Evolutionary conservation across 1,140 invertebrate genomes (phyloP), one percentile per base, ranked within the genome.

Genomic region (Apis cerana): DNA sequence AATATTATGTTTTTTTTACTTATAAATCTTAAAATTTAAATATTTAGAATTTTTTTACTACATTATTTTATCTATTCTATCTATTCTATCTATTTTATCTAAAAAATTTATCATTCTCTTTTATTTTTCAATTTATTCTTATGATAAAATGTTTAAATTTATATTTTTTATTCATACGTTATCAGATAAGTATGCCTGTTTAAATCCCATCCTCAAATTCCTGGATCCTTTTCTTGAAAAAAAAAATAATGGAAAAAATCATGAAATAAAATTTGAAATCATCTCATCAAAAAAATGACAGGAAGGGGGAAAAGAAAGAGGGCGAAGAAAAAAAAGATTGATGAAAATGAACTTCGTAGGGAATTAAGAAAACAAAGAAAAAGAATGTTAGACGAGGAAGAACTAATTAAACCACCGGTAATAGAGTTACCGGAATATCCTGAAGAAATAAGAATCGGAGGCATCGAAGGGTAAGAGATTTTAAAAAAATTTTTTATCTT

Each of bases 391-490:
- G 61, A 50, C 0, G 50, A 81, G 1, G 19, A 68, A 21, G 13
- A 7, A 13, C 13, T 27, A 62, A 11, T 11, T 0, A 27, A 48
- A 17, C 33, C 33, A 43, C 33, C 33, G 33, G 5, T 43, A 33
- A 13, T 59, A 13, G 71, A 70, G 1, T 17, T 81, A 10, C 43
- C 69, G 2, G 68, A 85, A 61, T 67, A 79, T 43, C 58, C 77
- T 13, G 82, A 89, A 7, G 87, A 93, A 15, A 82, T 90, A 27
- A 89, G 89, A 75, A 91, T 94, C n/a, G 93, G 92, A 9, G 94
- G 94, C 21, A 86, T 95, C 33, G 94, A 95, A 80, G 94, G 94
- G 94, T 95, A 82, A 92, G 88, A 89, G 48, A 62, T 71, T 15
- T 11, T 19, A 19, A 48, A 8, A n/a, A 5, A 10, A 3, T 43